Base-by-base conservation (phyloP, 1,140 invertebrate species). In the Heliconius hermathena region DNA sequence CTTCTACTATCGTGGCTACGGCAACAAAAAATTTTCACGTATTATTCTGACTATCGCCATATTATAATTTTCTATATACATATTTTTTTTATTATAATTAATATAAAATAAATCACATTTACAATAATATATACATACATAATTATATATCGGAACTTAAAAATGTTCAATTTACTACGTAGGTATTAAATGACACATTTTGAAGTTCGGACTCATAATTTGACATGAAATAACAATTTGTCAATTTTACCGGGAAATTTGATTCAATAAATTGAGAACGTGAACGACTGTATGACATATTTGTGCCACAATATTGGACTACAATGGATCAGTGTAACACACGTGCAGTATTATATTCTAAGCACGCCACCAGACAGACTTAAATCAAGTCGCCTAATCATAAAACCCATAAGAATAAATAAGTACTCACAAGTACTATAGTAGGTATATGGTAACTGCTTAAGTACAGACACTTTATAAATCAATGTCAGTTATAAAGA, bases 1-100 rank as follows among this genome's bases (percentile, higher is more conserved):
- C 84, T 76, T 92, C 90, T 80, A 89, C 80, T 52, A 93, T 80
- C 0, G 89, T 90, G 9, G 89, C 91, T 93, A 77, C 49, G 49
- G 18, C 18, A 5, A 52, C 16, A 52, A 46, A 36, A 36, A 36
- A 36, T 0, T 46, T 9, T 46, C 41, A 46, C 41, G 11, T 46
- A 46, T 46, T 46, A 46, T 46, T 46, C 13, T 46, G 11, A 46
- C 11, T 46, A 46, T 11, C 41, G 9, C 8, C 41, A 13, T 46
- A 46, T 13, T 13, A 46, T 13, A 13, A 36, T 36, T 36, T 36
- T 36, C 33, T 8, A 36, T 36, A 36, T 36, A 36, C 33, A 36
- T 36, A 26, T 1, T 6, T 6, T 46, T 46, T 46, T 46, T 46
- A 13, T 13, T 46, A 9, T 13, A 36, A 36, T 36, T 46, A 46